Evolutionary conservation across 2,113 vertebrate genomes (phyloP), one percentile per base, ranked within the genome.

Genomic region (Tychaedon coryphoeus): DNA sequence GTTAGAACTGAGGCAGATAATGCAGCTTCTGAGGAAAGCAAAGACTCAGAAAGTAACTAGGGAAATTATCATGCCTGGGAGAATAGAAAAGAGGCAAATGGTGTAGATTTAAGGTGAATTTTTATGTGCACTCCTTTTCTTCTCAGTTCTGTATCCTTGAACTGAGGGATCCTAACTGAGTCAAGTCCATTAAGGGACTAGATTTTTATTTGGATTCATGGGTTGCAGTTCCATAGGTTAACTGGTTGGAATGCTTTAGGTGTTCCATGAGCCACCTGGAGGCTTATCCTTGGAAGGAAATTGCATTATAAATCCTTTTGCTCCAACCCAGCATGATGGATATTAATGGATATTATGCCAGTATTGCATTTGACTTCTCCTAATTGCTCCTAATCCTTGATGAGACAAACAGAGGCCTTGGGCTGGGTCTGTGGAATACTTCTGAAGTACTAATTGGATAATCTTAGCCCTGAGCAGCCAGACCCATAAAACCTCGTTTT

Each of bases 301-400:
- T 6, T 51, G n/a, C 20, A 19, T 38, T 72, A n/a, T 11, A 69
- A 64, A 50, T 9, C 13, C 31, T 61, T 70, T 33, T 90, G 33
- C 9, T 8, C 50, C 50, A 85, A 28, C 28, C 20, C 38, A 50
- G 20, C 9, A 1, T 9, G 69, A 29, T 33, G 38, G 34, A 29
- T 87, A 4, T 70, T 54, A 43, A 3, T 33, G 33, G 45, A 15
- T 34, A 33, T 28, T 31, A 3, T 6, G 33, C 29, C 65, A 24
- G 2, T 6, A 24, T 25, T 29, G 33, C 38, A 34, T 33, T 42
- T 70, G 14, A 14, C 29, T 54, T 65, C 53, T 64, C 36, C 38
- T 69, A 92, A 85, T 72, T 79, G 24, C 40, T 93, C 28, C 50
- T 79, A 92, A 90, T 92, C 89, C 78, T 91, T 24, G 7, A 57